These are phyloP conservation scores for Drosophila bunnanda DNA, from an alignment of 2,888 invertebrate genomes.

Conservation along the genomic window DNA sequence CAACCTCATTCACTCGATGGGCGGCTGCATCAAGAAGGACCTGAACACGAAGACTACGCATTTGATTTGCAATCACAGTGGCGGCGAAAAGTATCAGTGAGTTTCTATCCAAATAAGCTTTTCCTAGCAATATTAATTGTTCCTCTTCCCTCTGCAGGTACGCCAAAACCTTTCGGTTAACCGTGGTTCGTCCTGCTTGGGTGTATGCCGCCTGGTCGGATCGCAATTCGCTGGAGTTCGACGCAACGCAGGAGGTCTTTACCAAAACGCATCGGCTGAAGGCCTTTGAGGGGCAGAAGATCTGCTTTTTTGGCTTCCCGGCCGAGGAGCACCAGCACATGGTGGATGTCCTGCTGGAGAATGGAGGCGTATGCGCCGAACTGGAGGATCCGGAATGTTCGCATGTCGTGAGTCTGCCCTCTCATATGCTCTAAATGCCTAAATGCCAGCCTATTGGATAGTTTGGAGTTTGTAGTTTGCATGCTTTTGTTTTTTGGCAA, in stretches of 20 bases:
- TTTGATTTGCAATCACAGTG: constrained; percentile 94
- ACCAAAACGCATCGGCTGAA: constrained; percentile 91
- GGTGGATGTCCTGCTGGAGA: constrained; percentile 94
- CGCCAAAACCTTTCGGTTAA: constrained; percentile 94
- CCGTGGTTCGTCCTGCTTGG: constrained; percentile 95
- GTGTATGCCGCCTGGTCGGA: constrained; percentile 94
- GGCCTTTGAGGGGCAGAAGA: constrained; percentile 94
- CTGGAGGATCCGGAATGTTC: constrained; percentile 94
- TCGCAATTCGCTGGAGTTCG: constrained; percentile 89
- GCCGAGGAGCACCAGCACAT: constrained; percentile 96
- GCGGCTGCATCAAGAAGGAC: constrained; percentile 96
- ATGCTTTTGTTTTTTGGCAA: constrained; percentile 33
- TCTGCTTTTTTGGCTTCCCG: constrained; percentile 95
- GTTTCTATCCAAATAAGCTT: too few relatives aligned
- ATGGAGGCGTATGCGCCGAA: constrained; percentile 92
- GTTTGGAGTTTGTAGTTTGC: constrained; percentile 23
- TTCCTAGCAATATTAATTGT: too few relatives aligned
- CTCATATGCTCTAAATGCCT: neutral
- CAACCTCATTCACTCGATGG: constrained; percentile 97
- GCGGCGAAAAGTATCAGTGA: constrained; percentile 95
- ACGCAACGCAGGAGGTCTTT: constrained; percentile 89
- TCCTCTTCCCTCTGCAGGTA: constrained; percentile 85
- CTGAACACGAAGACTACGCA: constrained; percentile 95
- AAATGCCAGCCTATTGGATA: constrained; percentile 22
- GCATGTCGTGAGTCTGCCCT: constrained; percentile 92